Evolutionary conservation across 2,113 vertebrate genomes (phyloP), one percentile per base, ranked within the genome.

Genomic region (Oreochromis tanganicae): DNA sequence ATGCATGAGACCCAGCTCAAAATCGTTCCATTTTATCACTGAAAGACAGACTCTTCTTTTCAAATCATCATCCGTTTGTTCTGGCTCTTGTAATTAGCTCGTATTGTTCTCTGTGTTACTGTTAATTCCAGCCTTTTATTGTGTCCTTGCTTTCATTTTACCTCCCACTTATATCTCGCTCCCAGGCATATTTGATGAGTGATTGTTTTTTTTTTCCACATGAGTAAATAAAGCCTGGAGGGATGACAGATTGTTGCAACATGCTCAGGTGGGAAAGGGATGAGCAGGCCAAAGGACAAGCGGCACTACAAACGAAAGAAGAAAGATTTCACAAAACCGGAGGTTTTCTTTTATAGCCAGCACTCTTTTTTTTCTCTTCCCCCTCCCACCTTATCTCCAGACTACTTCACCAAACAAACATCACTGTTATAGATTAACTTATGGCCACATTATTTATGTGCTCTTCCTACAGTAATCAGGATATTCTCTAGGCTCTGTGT

Each of bases 161-260:
- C 88, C 83, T 91, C 88, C 91, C 88, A 85, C 93, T 91, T 92
- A 80, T 87, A 90, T 91, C 87, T 92, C 80, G 52, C 91, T 87
- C 87, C 75, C 82, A 78, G 92, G 88, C 81, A 85, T 90, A 89
- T 93, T 89, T 95, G 93, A 95, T 94, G 92, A 95, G 88, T 21
- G 85, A 95, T 94, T 94, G 91, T 94, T 87, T 75, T 48, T 27
- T 29, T 90, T 92, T 92, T 84, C 85, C 87, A 91, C 90, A 89
- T 56, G 59, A 88, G 89, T 88, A 89, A 93, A 94, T 93, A 86
- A 89, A 90, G 91, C 92, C 91, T 85, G 82, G 75, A 88, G 91
- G 89, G 88, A 89, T 78, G 87, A 68, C 85, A 87, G 75, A 88
- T 88, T 93, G 88, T 82, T 90, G 73, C 83, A 68, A 78, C 88